phyloP scores from a whole-genome alignment of 2,113 vertebrate species.

The Pelvicachromis taeniatus region DNA sequence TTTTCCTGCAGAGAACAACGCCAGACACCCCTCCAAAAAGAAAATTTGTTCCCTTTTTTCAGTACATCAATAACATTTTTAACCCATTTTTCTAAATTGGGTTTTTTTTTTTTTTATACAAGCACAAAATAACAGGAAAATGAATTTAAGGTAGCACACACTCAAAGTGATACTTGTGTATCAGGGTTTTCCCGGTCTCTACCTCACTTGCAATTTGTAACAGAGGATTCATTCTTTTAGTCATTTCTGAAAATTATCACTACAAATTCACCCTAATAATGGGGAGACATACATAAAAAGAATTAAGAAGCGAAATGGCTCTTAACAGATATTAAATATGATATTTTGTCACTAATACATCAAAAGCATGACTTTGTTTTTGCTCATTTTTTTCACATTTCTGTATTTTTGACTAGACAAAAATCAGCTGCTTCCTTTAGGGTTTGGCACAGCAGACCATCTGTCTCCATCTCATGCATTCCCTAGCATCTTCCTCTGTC shows the following conservation, averaged over 20 bases:
- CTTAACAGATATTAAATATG: not conserved
- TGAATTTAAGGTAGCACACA: accelerated
- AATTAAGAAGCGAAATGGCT: accelerated
- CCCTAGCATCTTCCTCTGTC: not conserved
- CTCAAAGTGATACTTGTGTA: not conserved
- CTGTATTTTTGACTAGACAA: not conserved
- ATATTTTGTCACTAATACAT: not conserved
- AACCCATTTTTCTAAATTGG: not conserved
- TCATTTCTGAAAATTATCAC: not conserved
- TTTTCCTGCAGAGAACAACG: not conserved
- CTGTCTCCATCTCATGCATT: not conserved
- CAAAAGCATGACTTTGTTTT: not conserved
- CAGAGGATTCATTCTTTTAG: not conserved
- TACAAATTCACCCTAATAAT: not conserved
- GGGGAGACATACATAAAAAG: not conserved
- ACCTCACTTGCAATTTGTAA: not conserved
- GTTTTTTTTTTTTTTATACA: not conserved
- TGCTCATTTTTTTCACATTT: not conserved
- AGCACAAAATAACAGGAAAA: not conserved
- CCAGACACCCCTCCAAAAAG: not conserved
- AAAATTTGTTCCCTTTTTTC: not conserved
- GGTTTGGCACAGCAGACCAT: not conserved
- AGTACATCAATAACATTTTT: not conserved
- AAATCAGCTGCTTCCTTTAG: not conserved
- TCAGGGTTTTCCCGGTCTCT: not conserved